Evolutionary conservation across 2,888 invertebrate species (phyloP).

Genomic region (Balanococcus diminutus): DNA sequence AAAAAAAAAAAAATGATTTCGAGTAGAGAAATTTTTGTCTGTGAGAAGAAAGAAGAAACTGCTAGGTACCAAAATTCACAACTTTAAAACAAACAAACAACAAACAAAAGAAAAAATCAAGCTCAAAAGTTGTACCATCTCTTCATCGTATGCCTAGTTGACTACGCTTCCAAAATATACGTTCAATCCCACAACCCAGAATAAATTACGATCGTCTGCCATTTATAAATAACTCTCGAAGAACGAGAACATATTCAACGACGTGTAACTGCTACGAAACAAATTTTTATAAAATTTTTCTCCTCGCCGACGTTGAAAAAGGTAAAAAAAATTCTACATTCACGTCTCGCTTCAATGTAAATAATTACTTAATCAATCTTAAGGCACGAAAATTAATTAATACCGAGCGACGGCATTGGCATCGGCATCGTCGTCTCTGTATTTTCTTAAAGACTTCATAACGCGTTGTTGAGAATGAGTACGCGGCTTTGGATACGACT

Average conservation of each 20-base stretch:
- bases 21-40: no score
- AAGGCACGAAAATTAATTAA: constrained; percentile 35
- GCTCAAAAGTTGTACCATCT: no score
- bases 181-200: neutral
- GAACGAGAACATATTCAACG: neutral
- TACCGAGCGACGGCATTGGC: neutral
- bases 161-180: no score
- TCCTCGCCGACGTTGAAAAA: neutral
- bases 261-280: neutral
- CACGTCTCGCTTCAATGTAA: neutral
- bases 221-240: neutral
- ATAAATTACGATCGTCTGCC: neutral
- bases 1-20: no score
- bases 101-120: no score
- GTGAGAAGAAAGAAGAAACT: no score
- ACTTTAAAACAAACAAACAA: no score
- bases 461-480: constrained; percentile 12
- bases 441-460: constrained; percentile 29
- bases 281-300: neutral
- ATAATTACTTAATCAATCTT: constrained; percentile 37
- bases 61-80: no score
- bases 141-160: no score
- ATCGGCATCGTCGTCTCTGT: neutral
- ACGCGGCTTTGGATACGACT: neutral
- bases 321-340: neutral